phyloP scores from a whole-genome alignment of 2,113 vertebrate genomes.

The Emydura subglobosa region DNA sequence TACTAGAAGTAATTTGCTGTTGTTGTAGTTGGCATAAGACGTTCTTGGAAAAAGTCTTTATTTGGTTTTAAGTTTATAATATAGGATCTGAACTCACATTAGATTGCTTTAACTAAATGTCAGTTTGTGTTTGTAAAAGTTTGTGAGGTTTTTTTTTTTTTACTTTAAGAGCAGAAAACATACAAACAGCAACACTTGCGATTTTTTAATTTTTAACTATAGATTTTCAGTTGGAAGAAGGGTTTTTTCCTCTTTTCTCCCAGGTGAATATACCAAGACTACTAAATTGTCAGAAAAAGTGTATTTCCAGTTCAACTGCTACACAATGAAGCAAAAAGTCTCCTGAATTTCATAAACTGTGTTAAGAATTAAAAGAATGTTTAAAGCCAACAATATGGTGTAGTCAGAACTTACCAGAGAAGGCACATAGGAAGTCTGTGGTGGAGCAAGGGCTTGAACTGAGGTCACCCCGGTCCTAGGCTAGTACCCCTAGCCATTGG shows the following conservation, averaged over 20 bases:
- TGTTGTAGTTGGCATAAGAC: background rate
- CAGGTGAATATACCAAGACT: background rate
- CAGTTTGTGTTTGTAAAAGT: background rate
- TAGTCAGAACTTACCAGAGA: background rate
- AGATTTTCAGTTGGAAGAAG: background rate
- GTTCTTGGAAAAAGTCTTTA: background rate
- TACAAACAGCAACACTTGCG: background rate
- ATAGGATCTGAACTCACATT: background rate
- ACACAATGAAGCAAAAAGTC: background rate
- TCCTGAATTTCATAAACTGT: background rate
- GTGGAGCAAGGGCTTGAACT: background rate
- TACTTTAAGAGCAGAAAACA: background rate
- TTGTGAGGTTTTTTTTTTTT: background rate
- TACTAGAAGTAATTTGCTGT: background rate
- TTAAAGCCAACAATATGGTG: background rate
- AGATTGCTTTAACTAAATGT: background rate
- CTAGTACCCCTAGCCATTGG: background rate
- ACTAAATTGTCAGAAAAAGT: background rate
- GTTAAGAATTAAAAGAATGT: background rate
- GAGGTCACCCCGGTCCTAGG: background rate
- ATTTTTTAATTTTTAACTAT: background rate
- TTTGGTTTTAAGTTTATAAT: background rate
- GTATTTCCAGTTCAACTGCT: background rate
- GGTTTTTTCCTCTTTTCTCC: background rate
- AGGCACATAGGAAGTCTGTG: background rate